Base-by-base conservation (phyloP, 2,113 vertebrate genomes). In the Xenopus laevis region DNA sequence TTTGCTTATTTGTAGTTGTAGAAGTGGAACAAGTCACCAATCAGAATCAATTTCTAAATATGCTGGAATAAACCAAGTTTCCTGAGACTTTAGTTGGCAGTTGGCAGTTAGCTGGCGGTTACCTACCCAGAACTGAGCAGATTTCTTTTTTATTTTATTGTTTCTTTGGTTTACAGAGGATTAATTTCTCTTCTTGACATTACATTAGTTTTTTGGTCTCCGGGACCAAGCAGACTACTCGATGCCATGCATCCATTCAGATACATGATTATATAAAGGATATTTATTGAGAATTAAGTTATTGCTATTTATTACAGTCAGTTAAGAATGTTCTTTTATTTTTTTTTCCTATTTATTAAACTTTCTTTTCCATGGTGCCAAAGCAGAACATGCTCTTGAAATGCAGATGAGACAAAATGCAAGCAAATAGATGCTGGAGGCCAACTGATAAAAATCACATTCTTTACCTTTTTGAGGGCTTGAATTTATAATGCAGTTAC, bases 221-320 rank as follows among this genome's bases (percentile, higher is more conserved):
- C 83, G 85, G 85, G 87, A 87, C 84, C 86, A 88, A 86, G 83
- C 81, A 90, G 89, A 89, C 86, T 93, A 91, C 86, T 86, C 84
- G 90, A 88, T 92, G 90, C 89, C 89, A 92, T 92, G 91, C 92
- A 92, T 94, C 91, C 85, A 62, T 91, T 93, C 93, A 90, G 90
- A 94, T 89, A 89, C 90, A 87, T 90, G 89, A 89, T 84, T 90
- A 88, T 91, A 91, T 88, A 90, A 91, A 94, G 90, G 91, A 93
- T 98, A 97, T 98, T 98, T 98, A 98, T 98, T 98, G 87, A 95
- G 87, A 94, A 92, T 89, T 92, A 97, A 98, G 91, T 98, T 98
- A 98, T 98, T 98, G 82, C 94, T 98, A 98, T 98, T 98, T 98
- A 98, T 98, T 98, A 85, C 90, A 87, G n/a, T n/a, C n/a, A n/a